Evolutionary conservation across 1,140 invertebrate species (phyloP), one percentile per base, ranked within the genome.

Genomic region (Drosophila cardini): DNA sequence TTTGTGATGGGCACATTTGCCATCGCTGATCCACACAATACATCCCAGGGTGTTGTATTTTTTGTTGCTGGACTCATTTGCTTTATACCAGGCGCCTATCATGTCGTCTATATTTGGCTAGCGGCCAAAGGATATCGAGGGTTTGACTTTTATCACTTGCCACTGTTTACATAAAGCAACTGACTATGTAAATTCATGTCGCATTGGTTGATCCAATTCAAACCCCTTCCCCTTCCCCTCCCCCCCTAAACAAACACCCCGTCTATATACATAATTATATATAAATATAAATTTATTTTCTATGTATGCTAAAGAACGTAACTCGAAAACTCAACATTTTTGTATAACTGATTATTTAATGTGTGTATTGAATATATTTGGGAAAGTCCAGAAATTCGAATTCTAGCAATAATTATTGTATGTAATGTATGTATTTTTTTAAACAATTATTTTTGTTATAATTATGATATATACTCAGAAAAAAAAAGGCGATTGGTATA

Each of bases 91-190:
- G 96, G 96, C 65, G 96, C 95, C 43, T 97, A 97, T 92, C 96
- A 97, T 86, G 95, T 97, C 8, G 95, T 96, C 18, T 97, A 96
- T 90, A 96, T 97, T 78, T 96, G 96, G 93, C 93, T 96, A 61
- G 96, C 96, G 9, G 96, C 96, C n/a, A 95, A 95, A 81, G 96
- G 96, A 45, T 94, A 94, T 83, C 92, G 95, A 85, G 96, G 96
- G 70, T 97, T 96, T 90, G 95, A 96, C 85, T 97, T 97, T 90
- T 96, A 96, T 91, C 96, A 96, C 92, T 93, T 97, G 63, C 96
- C 96, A 10, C 92, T 97, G 43, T 96, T 97, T 85, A 96, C 96
- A 90, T 96, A 93, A 26, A 94, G 43, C 73, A 74, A 61, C 38
- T 11, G 32, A 68, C 52, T 42, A 43, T 67, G 53, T 43, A 72